Base-by-base conservation (phyloP, 2,797 vertebrate species). In the Acropternis orthonyx region DNA sequence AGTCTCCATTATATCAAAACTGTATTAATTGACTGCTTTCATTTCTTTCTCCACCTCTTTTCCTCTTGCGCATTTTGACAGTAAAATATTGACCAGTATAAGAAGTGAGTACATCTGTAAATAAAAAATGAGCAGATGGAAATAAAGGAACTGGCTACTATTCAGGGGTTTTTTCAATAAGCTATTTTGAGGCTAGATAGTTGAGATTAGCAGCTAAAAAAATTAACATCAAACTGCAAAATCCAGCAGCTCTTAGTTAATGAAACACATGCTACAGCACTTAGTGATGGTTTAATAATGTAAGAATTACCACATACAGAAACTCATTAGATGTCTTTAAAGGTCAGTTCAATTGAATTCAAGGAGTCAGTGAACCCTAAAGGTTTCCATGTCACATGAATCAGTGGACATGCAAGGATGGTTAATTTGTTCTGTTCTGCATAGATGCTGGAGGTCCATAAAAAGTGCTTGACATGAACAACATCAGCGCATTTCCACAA, bases 41-140 rank as follows among this genome's bases (percentile, higher is more conserved):
- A 80, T 94, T 96, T 96, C 36, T 90, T 27, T 61, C n/a, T 89
- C 18, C 21, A 16, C 72, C 37, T 85, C 30, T 80, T 95, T 83
- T 85, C 52, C 28, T 93, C 59, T 55, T 93, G 69, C 65, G 87
- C 52, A 74, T 91, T 96, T 85, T 90, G 44, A 71, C 59, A 54
- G 8, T 89, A 66, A 81, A 63, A 52, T 76, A 73, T 92, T 95
- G 97, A 93, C 61, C 48, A 51, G 44, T 21, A 16, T 32, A 48
- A 79, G 27, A 13, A 74, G 15, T 79, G 51, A 21, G 7, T 74
- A 69, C 18, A 86, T 95, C 22, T 95, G 41, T 81, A 39, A 67
- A 41, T 82, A 93, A 58, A 75, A 55, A 54, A 28, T 6, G 12
- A 95, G 21, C 30, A 71, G 15, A 68, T 76, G 12, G 66, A 93